Base-by-base conservation (phyloP, 64 coral and sea anemone genomes). In the Dendronephthya gigantea region DNA sequence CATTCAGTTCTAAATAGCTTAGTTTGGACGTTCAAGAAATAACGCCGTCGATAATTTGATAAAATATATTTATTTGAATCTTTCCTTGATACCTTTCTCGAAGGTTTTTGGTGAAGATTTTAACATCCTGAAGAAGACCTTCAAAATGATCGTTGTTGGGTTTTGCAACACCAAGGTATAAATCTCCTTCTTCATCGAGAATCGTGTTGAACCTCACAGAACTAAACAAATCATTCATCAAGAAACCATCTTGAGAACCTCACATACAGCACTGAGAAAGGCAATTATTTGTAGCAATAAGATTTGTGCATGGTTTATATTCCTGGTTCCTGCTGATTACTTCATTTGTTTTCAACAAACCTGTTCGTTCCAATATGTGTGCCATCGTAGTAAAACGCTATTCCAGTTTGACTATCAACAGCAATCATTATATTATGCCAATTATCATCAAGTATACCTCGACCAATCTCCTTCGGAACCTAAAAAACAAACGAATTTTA, bases 111-210 rank as follows among this genome's bases (percentile, higher is more conserved):
- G 86, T 75, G 45, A 93, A 93, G 16, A 91, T 84, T 84, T 89
- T 93, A 30, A 97, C 87, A 82, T 97, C 94, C 83, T 96, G 94
- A 33, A 93, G 83, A 30, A 87, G 90, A 3, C 94, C 94, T 22
- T 86, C 86, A 29, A 93, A 92, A 27, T 84, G 83, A 37, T 51
- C 76, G 27, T 83, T 16, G 4, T 87, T 68, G 52, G 91, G 68
- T 35, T 43, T 83, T 33, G 72, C 45, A 82, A 83, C 86, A 16
- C 94, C 94, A 0, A 97, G 89, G 19, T 68, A 43, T 34, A 93
- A 82, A 0, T 66, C 41, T 8, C 87, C 94, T 68, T 62, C 51
- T 3, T 15, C 55, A 70, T 58, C 68, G 7, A 31, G 82, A 29
- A 79, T 35, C 32, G 34, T 33, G 17, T 34, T 36, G 22, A 79